A percentile compares a stretch with the other conserved stretches of the same genome.
phyloP scores from a whole-genome alignment of 2,888 invertebrate species.

The Tachina grossa region DNA sequence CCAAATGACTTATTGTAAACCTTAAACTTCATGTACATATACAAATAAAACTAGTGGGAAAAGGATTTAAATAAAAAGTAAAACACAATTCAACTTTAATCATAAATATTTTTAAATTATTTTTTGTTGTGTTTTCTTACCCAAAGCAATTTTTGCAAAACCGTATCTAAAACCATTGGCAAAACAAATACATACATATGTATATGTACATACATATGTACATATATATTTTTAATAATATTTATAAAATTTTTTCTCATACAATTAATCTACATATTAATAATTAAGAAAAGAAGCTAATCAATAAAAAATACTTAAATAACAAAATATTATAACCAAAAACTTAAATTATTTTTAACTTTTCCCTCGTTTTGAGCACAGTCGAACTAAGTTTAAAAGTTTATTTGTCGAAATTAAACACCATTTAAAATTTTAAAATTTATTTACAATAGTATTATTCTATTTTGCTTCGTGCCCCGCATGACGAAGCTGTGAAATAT shows the following conservation, averaged over 20 bases:
- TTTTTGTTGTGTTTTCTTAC: background rate
- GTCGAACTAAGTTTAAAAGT: too few species aligned
- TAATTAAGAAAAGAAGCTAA: background rate
- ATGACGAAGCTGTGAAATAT: too few species aligned
- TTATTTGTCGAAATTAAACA: too few species aligned
- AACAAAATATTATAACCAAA: background rate
- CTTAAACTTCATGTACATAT: conserved; percentile 41
- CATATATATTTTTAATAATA: background rate
- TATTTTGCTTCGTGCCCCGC: too few species aligned
- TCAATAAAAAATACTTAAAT: background rate
- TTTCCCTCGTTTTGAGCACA: too few species aligned
- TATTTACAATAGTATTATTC: too few species aligned
- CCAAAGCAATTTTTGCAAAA: conserved; percentile 13
- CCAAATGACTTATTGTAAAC: conserved; percentile 34
- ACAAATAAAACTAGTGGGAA: background rate
- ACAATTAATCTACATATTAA: background rate
- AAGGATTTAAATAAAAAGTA: conserved; percentile 34
- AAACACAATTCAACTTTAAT: conserved; percentile 23
- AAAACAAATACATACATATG: background rate
- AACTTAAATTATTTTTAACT: too few species aligned
- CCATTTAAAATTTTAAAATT: too few species aligned
- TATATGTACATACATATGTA: too few species aligned
- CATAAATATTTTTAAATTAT: conserved; percentile 32
- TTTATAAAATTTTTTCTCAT: too few species aligned
- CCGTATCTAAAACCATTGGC: conserved; percentile 41